Conservation (phyloP, 2,113 vertebrate species). For the Columba livia region DNA sequence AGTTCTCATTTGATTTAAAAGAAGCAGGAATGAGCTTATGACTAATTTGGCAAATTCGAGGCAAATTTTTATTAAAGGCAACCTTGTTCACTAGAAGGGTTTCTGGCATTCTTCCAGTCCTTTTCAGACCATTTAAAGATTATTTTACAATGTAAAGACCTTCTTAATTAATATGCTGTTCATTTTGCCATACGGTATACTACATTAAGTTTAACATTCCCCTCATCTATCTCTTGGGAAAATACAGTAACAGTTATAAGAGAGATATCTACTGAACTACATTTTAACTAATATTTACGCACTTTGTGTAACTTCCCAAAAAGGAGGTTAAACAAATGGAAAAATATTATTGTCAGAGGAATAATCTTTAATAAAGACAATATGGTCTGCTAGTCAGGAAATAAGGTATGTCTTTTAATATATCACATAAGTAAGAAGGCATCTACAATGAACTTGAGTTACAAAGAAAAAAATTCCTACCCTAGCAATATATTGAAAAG, state of each 20-base stretch:
- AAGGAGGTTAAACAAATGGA: not conserved
- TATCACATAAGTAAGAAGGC: not conserved
- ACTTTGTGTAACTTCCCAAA: slow-evolving; percentile 6
- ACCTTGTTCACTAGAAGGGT: not conserved
- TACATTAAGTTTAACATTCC: not conserved
- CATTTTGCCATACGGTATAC: not conserved
- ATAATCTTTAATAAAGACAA: slow-evolving; percentile 25
- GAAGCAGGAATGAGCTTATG: not conserved
- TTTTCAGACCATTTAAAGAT: not conserved
- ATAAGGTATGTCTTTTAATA: not conserved
- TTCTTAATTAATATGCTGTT: not conserved
- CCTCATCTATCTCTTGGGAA: not conserved
- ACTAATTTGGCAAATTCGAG: not conserved
- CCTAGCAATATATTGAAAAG: not conserved
- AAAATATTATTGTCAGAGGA: slow-evolving; percentile 1
- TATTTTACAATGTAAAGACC: not conserved
- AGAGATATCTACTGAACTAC: not conserved
- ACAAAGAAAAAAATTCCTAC: not conserved
- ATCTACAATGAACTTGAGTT: not conserved
- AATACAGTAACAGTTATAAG: not conserved
- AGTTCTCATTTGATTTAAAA: slow-evolving; percentile 16
- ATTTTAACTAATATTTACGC: not conserved
- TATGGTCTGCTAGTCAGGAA: slow-evolving; percentile 8
- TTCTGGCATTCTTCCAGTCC: not conserved
- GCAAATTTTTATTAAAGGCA: not conserved